phyloP scores from a whole-genome alignment of 1,140 invertebrate genomes.

The Drosophila serrata region DNA sequence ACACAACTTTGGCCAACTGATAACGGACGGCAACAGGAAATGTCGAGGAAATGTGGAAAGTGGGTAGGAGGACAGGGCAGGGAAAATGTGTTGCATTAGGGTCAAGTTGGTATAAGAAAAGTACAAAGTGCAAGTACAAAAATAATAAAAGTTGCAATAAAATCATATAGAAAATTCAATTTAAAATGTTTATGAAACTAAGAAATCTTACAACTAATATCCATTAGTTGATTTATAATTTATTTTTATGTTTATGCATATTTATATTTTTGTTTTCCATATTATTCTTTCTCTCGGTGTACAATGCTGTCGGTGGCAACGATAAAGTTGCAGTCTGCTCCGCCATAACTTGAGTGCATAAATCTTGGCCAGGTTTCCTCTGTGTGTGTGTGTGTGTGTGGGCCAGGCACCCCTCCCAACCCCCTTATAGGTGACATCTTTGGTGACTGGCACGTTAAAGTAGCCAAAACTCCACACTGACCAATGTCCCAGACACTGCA shows the following conservation, averaged over 20 bases:
- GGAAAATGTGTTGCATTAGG: conserved; percentile 30
- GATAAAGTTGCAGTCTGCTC: conserved; percentile 77
- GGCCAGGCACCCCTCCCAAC: neutral
- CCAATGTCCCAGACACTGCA: conserved; percentile 67
- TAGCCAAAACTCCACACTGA: conserved; percentile 42
- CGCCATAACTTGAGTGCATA: conserved; percentile 79
- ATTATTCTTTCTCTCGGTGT: neutral
- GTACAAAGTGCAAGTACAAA: neutral
- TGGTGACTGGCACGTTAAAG: conserved; percentile 68
- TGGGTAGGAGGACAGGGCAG: conserved; percentile 7
- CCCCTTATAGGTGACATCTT: conserved; percentile 69
- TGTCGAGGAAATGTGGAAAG: conserved; percentile 44
- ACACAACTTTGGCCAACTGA: conserved; percentile 65
- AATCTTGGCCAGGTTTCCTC: conserved; percentile 66
- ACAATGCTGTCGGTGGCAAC: conserved; percentile 41
- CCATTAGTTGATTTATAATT: neutral
- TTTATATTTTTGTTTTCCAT: neutral
- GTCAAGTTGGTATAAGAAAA: conserved; percentile 31
- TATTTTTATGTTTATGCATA: neutral
- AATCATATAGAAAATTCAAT: neutral
- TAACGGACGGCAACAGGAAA: conserved; percentile 72
- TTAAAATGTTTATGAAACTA: neutral
- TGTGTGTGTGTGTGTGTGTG: conserved; percentile 12
- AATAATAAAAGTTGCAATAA: neutral
- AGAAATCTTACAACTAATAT: no score